Evolutionary conservation across 2,113 vertebrate genomes (phyloP).

Genomic region (Ellobius talpinus): DNA sequence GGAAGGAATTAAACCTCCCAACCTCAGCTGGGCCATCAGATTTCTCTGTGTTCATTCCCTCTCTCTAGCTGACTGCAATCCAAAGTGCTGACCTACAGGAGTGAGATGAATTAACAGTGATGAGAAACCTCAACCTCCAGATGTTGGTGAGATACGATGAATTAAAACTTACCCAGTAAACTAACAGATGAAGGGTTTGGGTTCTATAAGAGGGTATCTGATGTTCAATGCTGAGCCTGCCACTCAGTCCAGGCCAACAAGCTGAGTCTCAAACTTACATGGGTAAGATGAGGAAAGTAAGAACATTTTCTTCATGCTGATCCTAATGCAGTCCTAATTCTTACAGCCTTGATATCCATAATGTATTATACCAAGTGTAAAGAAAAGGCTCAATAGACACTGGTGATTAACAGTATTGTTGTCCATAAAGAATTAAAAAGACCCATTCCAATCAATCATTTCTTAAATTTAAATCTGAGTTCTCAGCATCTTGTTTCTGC

Average conservation of each 20-base stretch:
- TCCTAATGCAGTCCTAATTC: background rate
- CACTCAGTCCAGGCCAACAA: background rate
- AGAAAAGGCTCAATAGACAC: background rate
- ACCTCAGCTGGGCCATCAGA: background rate
- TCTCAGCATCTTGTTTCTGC: slow-evolving; percentile 4
- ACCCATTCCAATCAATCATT: slow-evolving; percentile 24
- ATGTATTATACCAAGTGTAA: background rate
- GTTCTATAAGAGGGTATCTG: background rate
- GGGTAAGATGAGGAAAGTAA: background rate
- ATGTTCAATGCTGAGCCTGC: background rate
- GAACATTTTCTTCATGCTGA: background rate
- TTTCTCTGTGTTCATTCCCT: background rate
- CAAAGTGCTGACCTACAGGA: too few species aligned
- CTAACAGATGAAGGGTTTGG: background rate
- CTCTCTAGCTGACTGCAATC: background rate
- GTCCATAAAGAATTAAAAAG: slow-evolving; percentile 14
- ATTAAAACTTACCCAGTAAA: background rate
- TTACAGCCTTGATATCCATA: background rate
- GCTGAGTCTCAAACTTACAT: background rate
- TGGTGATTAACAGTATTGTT: background rate
- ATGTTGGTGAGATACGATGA: rapidly evolving
- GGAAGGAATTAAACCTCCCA: background rate
- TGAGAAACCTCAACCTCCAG: background rate
- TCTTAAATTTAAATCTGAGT: slow-evolving; percentile 34
- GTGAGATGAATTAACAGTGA: background rate